These are phyloP conservation scores for Abramis brama DNA, from an alignment of 2,113 vertebrate species.

Conservation along the genomic window DNA sequence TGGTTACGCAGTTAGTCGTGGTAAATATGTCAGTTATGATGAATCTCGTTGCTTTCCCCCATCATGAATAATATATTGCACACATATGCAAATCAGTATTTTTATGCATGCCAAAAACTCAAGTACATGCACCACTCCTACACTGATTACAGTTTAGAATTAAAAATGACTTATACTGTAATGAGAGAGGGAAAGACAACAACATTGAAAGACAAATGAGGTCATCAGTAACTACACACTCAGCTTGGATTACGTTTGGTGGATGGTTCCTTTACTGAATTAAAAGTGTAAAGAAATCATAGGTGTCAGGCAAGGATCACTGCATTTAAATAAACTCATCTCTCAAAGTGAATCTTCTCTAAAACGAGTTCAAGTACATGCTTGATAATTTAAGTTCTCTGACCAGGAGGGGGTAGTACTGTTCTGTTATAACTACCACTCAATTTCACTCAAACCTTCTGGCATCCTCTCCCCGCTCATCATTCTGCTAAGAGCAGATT, in stretches of 20 bases:
- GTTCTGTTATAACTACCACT: constrained; percentile 41
- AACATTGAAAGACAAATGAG: not conserved
- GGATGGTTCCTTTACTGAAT: not conserved
- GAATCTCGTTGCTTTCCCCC: not conserved
- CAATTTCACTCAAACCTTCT: not conserved
- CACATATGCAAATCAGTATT: not conserved
- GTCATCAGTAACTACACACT: not conserved
- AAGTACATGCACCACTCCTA: not conserved
- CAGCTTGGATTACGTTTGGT: not conserved
- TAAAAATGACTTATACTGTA: not conserved
- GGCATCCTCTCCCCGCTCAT: not conserved
- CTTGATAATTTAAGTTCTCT: constrained; percentile 26
- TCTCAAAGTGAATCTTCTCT: not conserved
- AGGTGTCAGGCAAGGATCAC: not conserved
- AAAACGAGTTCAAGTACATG: not conserved
- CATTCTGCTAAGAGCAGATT: not conserved
- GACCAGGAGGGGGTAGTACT: constrained; percentile 56
- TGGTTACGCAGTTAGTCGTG: not conserved
- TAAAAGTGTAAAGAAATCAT: not conserved
- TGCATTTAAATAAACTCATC: not conserved
- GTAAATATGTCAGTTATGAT: not conserved
- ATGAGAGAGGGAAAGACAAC: not conserved
- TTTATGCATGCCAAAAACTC: not conserved
- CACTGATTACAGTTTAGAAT: not conserved
- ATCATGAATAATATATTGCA: not conserved